Evolutionary conservation across 2,113 vertebrate genomes (phyloP), one percentile per base, ranked within the genome.

Genomic region (Perca flavescens): DNA sequence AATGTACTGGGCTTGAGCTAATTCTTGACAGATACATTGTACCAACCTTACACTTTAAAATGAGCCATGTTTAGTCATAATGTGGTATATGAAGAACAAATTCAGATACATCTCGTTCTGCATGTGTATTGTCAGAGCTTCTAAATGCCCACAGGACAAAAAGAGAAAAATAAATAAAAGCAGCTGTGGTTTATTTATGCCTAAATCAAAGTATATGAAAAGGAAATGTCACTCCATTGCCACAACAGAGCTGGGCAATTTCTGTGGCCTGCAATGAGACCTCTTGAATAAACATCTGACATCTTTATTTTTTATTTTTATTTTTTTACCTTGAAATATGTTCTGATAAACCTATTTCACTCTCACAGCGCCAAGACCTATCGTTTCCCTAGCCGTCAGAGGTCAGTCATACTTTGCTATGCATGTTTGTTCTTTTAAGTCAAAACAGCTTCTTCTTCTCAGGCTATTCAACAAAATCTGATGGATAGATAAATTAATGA

Each of bases 251-350:
- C 15, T 3, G 1, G 50, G 21, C 4, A 14, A 10, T 76, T 47
- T 47, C 1, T 72, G 9, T 28, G 19, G 9, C 11, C 34, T 31
- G 19, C 46, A 46, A n/a, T 34, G 49, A 43, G 25, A 50, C 46
- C 16, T 10, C 53, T 28, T 62, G 53, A 82, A 77, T 80, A 64
- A 49, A 75, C 15, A 12, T 57, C 57, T 69, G 50, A 65, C 46
- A 78, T 62, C 13, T 74, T 63, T 7, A 25, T 66, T 6, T 71
- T 72, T 34, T 34, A 34, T 34, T 5, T 34, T 34, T 81, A 69
- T 77, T 58, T 47, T 83, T 75, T 82, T 54, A 47, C 22, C 49
- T 46, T 53, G 22, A 36, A 0, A 3, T 46, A 62, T 47, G 65
- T 74, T 64, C 28, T 49, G 50, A 63, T 22, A 50, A 74, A 75